Evolutionary conservation across 2,113 vertebrate species (phyloP).

Genomic region (Athene noctua): DNA sequence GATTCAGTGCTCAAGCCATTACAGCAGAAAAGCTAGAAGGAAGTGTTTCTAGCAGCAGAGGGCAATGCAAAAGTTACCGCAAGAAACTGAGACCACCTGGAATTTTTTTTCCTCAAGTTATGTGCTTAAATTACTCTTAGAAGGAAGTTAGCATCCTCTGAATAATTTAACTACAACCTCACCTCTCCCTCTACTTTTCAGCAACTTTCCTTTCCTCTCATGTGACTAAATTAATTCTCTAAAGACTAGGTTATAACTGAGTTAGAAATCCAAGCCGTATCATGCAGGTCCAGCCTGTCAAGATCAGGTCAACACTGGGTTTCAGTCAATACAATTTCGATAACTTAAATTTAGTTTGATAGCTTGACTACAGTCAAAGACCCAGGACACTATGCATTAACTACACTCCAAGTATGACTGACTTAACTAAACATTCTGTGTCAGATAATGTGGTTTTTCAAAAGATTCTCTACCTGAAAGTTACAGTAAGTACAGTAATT

Average conservation of each 20-base stretch:
- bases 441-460: conserved; percentile 53
- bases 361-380: conserved; percentile 68
- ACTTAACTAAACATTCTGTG: conserved; percentile 71
- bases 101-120: conserved; percentile 45
- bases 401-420: conserved; percentile 71
- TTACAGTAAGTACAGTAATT: conserved; percentile 72
- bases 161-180: conserved; percentile 75
- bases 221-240: conserved; percentile 68
- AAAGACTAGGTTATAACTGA: conserved; percentile 71
- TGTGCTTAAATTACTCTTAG: conserved; percentile 72
- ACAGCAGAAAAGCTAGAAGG: conserved; percentile 58
- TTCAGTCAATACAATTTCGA: conserved; percentile 71
- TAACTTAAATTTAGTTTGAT: conserved; percentile 69
- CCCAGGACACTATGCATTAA: conserved; percentile 56
- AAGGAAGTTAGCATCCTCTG: conserved; percentile 63
- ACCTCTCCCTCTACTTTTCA: conserved; percentile 68
- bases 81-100: conserved; percentile 45
- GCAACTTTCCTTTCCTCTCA: conserved; percentile 71
- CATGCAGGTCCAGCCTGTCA: conserved; percentile 85
- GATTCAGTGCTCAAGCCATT: conserved; percentile 48
- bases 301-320: conserved; percentile 76
- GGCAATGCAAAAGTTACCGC: conserved; percentile 37
- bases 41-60: conserved; percentile 67
- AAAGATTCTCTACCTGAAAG: conserved; percentile 68
- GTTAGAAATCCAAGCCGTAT: conserved; percentile 76